These are phyloP conservation scores for Diplogasteroides magnus DNA, from an alignment of 1,140 invertebrate genomes.

Conservation along the genomic window DNA sequence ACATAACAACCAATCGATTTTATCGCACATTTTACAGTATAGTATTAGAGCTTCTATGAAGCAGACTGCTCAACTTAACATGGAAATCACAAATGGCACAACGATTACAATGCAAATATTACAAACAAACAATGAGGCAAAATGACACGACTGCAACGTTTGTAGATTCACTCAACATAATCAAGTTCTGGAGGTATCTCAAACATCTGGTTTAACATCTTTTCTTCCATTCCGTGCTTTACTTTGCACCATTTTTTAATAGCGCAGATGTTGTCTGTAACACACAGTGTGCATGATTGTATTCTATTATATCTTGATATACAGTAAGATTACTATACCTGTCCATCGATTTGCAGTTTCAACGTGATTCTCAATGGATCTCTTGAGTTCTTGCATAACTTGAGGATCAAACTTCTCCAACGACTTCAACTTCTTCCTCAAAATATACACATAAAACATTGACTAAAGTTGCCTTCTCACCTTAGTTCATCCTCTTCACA, in stretches of 20 bases:
- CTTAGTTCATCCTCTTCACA: no score
- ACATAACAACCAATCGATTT: no score
- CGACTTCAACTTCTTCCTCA: not conserved
- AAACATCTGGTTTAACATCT: not conserved
- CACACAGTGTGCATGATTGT: not conserved
- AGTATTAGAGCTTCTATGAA: no score
- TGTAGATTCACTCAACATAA: not conserved
- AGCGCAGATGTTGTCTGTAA: not conserved
- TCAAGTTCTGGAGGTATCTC: not conserved
- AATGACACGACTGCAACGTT: not conserved
- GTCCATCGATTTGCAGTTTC: conserved; percentile 4
- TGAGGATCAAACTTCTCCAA: not conserved
- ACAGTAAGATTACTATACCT: not conserved
- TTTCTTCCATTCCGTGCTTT: not conserved
- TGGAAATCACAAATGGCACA: no score
- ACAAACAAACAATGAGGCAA: no score
- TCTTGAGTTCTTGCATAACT: not conserved
- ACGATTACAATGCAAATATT: no score
- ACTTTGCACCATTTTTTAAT: not conserved
- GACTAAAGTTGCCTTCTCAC: no score
- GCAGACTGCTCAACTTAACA: no score
- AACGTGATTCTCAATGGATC: not conserved
- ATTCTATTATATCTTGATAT: not conserved
- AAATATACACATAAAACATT: not conserved
- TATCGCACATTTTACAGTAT: no score